Conservation (phyloP, 2,888 invertebrate genomes). For the Rhyacophila evoluta region DNA sequence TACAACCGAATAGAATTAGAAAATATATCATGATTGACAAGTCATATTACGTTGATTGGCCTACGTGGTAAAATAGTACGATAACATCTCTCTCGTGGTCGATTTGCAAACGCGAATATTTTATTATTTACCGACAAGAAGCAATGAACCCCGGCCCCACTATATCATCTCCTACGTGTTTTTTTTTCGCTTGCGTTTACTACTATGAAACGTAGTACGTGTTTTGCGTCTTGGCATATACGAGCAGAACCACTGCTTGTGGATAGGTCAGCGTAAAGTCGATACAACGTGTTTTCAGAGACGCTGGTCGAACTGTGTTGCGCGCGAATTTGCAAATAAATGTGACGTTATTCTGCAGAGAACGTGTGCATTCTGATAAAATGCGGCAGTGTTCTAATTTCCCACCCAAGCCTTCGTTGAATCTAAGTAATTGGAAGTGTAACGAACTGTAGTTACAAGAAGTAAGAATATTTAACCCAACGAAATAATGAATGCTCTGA, state of each 20-base stretch:
- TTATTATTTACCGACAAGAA: neutral
- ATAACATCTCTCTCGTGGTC: neutral
- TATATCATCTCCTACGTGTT: conserved; percentile 2
- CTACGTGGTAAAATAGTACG: neutral
- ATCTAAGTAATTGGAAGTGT: no score
- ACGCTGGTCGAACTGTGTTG: neutral
- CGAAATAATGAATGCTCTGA: no score
- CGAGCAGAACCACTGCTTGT: neutral
- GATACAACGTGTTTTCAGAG: neutral
- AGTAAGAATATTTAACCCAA: no score
- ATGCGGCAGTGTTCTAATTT: no score
- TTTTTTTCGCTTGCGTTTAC: neutral
- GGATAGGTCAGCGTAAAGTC: neutral
- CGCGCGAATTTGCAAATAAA: no score
- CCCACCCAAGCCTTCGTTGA: no score
- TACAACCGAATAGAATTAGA: neutral
- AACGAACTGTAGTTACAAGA: no score
- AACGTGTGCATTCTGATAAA: no score
- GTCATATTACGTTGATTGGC: neutral
- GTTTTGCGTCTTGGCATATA: neutral
- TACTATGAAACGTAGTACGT: conserved; percentile 12
- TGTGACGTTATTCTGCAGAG: no score
- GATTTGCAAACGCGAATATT: neutral
- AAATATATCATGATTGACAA: neutral
- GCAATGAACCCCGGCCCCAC: conserved; percentile 9